These are phyloP conservation scores for Drosophila suzukii DNA, from an alignment of 1,140 invertebrate species.

Conservation along the genomic window DNA sequence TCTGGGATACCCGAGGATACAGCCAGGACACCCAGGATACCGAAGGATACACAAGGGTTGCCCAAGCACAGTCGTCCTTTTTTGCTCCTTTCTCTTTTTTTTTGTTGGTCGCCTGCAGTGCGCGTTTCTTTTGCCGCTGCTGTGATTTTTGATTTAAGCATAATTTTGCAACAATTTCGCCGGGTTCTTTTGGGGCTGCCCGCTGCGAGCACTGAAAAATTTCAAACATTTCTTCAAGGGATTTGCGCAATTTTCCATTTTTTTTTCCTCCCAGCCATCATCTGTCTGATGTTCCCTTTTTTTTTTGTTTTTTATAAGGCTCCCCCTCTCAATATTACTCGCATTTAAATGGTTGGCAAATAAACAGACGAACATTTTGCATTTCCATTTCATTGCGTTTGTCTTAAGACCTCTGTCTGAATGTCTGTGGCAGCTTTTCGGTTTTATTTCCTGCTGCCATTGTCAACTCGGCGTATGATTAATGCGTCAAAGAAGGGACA, in stretches of 20 bases:
- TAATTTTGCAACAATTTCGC: slow-evolving; percentile 70
- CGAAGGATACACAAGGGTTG: slow-evolving; percentile 45
- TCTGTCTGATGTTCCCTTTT: slow-evolving; percentile 20
- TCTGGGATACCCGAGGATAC: not conserved
- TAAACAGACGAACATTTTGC: slow-evolving; percentile 70
- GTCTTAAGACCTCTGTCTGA: slow-evolving; percentile 23
- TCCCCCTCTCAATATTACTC: slow-evolving; percentile 34
- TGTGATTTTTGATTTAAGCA: slow-evolving; percentile 83
- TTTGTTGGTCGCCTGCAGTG: slow-evolving; percentile 50
- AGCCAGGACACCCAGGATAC: slow-evolving; percentile 11
- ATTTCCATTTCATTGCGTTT: slow-evolving; percentile 69
- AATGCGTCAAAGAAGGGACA: slow-evolving; percentile 42
- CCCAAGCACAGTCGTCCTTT: slow-evolving; percentile 8
- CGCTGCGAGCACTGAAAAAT: slow-evolving; percentile 71
- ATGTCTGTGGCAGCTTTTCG: slow-evolving; percentile 22
- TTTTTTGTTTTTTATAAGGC: not conserved
- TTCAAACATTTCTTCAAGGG: slow-evolving; percentile 80
- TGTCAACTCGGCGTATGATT: slow-evolving; percentile 75
- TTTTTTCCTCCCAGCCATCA: slow-evolving; percentile 21
- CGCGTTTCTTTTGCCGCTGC: slow-evolving; percentile 45
- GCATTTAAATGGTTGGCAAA: slow-evolving; percentile 80
- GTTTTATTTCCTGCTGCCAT: slow-evolving; percentile 51
- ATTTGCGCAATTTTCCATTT: slow-evolving; percentile 76
- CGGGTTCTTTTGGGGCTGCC: slow-evolving; percentile 16
- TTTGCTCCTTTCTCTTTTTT: not conserved